A percentile compares a stretch with the other conserved stretches of the same genome.
phyloP scores from a whole-genome alignment of 2,888 invertebrate species.

The Dryobotodes eremita region DNA sequence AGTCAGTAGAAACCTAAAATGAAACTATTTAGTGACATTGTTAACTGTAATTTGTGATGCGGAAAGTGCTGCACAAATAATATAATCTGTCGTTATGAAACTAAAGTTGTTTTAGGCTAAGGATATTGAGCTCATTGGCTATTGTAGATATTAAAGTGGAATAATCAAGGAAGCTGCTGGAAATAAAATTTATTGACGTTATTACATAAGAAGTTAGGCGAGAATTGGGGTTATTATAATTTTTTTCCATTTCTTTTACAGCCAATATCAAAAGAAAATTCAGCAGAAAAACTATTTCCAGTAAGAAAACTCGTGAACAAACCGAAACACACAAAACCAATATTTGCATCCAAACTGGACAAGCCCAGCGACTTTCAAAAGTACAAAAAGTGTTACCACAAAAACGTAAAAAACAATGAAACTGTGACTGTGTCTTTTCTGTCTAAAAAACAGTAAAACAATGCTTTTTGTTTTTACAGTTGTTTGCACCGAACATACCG shows the following conservation, averaged over 20 bases:
- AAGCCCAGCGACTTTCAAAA: slow-evolving; percentile 14
- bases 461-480: slow-evolving; percentile 56
- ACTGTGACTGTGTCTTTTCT: slow-evolving; percentile 17
- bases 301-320: neutral
- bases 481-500: slow-evolving; percentile 36
- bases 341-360: slow-evolving; percentile 7
- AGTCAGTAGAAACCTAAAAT: slow-evolving; percentile 18
- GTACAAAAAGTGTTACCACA: slow-evolving; percentile 10
- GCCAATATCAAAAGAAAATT: neutral
- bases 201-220: neutral
- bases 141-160: neutral
- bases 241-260: neutral
- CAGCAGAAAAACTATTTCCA: neutral
- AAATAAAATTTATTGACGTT: neutral
- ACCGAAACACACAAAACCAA: slow-evolving; percentile 6
- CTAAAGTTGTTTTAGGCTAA: slow-evolving; percentile 23
- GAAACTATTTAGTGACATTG: neutral
- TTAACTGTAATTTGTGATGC: slow-evolving; percentile 16
- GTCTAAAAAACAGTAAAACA: slow-evolving; percentile 51
- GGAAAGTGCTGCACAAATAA: slow-evolving; percentile 17
- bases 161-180: neutral
- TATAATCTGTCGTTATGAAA: slow-evolving; percentile 14
- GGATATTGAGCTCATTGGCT: slow-evolving; percentile 6
- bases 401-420: slow-evolving; percentile 24
- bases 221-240: neutral